Base-by-base conservation (phyloP, 2,888 invertebrate species). In the Alloscopus bannaensis region DNA sequence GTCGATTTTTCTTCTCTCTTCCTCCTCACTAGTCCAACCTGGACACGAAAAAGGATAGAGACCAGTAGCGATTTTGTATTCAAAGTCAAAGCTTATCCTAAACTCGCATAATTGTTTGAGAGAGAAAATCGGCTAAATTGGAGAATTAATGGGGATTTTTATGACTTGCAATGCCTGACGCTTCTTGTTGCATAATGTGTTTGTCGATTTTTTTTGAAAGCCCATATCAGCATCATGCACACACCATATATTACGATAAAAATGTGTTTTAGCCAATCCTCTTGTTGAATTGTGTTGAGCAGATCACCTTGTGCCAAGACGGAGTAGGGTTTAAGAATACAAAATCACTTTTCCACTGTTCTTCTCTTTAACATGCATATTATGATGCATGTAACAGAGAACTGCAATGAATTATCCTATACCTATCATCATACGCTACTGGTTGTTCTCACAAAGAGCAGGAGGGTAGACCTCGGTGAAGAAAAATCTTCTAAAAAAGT, bases 21-120 rank as follows among this genome's bases (percentile, higher is more conserved):
- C 50, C 55, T 65, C 50, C 69, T 69, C 65, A 73, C 47, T 57
- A 73, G 73, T 66, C 28, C 60, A 76, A 26, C 1, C 52, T 69
- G 62, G 69, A 76, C 76, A 68, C 60, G 75, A 76, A 40, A 52
- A 29, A n/a, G n/a, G n/a, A 40, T 22, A 18, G 42, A 47, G 47
- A 45, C 18, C 47, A 60, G 36, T 64, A 65, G 52, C 65, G 57
- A 60, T 62, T 36, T 42, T 59, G 47, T 18, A 24, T 50, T 16
- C 36, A 6, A 16, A 13, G 20, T 40, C 24, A 13, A 22, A 20
- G 11, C 50, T 24, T 26, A 13, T 50, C 72, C 59, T 64, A 62
- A 73, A 45, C 13, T 73, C 65, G 57, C 73, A 73, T 73, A 73
- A 73, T 65, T 73, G 73, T 73, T 73, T 29, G 73, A 73, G 57